These are phyloP conservation scores for Chloroceryle amazona DNA, from an alignment of 2,797 vertebrate species.

Conservation along the genomic window DNA sequence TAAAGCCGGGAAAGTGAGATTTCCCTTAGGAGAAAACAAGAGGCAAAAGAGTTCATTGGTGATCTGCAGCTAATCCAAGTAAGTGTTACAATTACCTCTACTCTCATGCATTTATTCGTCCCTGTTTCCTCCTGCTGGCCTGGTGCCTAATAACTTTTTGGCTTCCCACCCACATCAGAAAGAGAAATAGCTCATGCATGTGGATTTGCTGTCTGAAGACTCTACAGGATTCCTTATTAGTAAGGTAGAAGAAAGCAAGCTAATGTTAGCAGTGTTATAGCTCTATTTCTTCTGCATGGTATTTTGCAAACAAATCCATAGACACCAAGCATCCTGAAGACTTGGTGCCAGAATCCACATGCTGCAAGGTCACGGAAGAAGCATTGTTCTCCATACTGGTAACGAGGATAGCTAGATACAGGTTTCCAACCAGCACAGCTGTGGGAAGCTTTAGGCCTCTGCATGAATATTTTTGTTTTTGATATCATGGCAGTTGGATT, in stretches of 20 bases:
- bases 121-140: background rate
- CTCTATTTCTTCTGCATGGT: background rate
- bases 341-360: background rate
- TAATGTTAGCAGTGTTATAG: background rate
- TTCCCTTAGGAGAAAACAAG: conserved; percentile 37
- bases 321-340: background rate
- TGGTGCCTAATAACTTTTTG: background rate
- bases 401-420: background rate
- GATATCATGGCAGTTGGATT: background rate
- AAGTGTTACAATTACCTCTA: conserved; percentile 36
- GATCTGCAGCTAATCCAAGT: conserved; percentile 43
- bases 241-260: background rate
- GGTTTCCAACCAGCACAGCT: background rate
- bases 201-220: background rate
- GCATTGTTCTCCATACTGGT: rapidly evolving
- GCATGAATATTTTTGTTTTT: background rate
- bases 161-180: background rate
- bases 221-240: background rate
- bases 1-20: conserved; percentile 21
- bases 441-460: background rate
- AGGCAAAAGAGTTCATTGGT: conserved; percentile 19
- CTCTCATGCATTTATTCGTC: conserved; percentile 5
- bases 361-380: background rate
- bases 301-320: background rate
- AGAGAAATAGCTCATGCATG: background rate